These are phyloP conservation scores for Coracias cyanogaster DNA, from an alignment of 2,797 vertebrate genomes.

Conservation along the genomic window DNA sequence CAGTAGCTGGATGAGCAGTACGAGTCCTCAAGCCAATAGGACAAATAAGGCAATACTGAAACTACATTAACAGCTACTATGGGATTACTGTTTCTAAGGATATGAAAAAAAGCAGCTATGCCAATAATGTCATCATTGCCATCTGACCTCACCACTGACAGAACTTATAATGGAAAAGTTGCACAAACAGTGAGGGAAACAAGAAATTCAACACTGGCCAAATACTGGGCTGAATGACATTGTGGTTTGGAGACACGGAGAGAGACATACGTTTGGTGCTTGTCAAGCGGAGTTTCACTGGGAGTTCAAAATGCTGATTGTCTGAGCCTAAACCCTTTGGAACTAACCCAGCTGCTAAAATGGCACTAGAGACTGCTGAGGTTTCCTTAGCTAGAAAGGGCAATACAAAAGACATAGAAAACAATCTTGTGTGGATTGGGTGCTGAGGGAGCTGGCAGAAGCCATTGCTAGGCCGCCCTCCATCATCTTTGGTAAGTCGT, in stretches of 20 bases:
- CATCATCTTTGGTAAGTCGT: too few species aligned
- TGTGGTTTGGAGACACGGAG: background rate
- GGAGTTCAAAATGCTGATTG: background rate
- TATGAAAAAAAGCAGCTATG: conserved; percentile 11
- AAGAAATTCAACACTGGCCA: background rate
- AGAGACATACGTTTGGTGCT: background rate
- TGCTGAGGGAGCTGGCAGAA: too few species aligned
- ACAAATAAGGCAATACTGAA: conserved; percentile 67
- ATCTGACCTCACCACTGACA: conserved; percentile 45
- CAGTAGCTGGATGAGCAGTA: conserved; percentile 8
- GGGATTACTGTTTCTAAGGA: conserved; percentile 38
- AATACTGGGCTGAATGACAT: background rate
- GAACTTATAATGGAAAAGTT: conserved; percentile 39
- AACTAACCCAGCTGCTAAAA: conserved; percentile 3
- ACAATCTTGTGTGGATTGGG: background rate
- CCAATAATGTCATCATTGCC: conserved; percentile 51
- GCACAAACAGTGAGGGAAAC: conserved; percentile 18
- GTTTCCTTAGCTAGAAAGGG: background rate
- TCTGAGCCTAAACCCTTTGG: background rate
- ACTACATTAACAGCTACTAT: conserved; percentile 54
- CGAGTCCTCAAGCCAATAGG: conserved; percentile 26
- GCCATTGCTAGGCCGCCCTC: too few species aligned
- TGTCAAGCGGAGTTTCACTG: conserved; percentile 26
- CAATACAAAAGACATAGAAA: background rate
- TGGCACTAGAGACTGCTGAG: background rate